Conservation (phyloP, 2,888 invertebrate genomes). For the Punctoribates punctum region DNA sequence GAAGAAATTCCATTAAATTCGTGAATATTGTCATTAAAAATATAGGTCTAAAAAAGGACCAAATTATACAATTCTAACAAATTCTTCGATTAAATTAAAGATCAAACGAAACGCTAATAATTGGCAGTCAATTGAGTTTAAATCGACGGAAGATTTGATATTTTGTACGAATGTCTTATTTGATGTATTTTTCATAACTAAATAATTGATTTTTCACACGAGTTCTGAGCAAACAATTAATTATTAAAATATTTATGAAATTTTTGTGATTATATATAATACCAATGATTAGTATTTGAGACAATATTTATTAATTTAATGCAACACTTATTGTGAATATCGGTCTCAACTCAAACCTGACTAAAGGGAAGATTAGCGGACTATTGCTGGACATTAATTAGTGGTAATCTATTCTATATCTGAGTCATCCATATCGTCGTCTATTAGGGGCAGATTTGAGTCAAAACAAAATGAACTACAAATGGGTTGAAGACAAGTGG, state of each 20-base stretch:
- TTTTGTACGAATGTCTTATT: neutral
- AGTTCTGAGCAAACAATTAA: neutral
- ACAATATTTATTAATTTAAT: too few relatives aligned
- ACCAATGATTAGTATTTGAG: too few relatives aligned
- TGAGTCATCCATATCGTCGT: constrained; percentile 14
- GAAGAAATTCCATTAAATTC: too few relatives aligned
- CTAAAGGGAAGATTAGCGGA: neutral
- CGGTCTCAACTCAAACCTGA: neutral
- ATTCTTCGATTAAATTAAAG: too few relatives aligned
- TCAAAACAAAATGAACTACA: neutral
- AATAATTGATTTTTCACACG: too few relatives aligned
- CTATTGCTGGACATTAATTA: neutral
- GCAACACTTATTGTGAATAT: neutral
- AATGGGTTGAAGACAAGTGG: constrained; percentile 45
- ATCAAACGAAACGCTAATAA: neutral
- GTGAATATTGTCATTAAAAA: too few relatives aligned
- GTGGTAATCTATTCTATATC: constrained; percentile 14
- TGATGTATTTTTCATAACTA: neutral
- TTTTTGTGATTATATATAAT: too few relatives aligned
- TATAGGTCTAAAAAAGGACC: too few relatives aligned
- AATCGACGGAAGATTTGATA: neutral
- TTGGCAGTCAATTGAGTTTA: neutral
- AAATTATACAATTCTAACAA: too few relatives aligned
- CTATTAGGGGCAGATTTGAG: neutral
- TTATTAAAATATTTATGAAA: too few relatives aligned